Base-by-base conservation (phyloP, 2,113 vertebrate species). In the Nothobranchius kuhntae region DNA sequence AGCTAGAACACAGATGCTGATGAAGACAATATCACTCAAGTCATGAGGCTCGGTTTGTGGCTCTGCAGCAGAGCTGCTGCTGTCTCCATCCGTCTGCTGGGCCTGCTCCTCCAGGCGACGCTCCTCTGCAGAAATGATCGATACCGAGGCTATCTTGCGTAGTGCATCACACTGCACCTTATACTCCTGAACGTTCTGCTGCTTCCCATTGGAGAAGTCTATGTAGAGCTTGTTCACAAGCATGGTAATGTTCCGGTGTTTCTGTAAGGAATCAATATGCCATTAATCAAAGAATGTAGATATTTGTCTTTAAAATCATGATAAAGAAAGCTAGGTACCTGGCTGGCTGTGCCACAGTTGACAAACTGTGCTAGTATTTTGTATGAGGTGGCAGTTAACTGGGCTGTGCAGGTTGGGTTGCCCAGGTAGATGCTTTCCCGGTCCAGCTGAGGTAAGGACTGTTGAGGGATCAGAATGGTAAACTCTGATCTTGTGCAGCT, bases 401-500 rank as follows among this genome's bases (percentile, higher is more conserved):
- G 95, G 11, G 98, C 93, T 0, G 90, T 65, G 58, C 98, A 99
- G 80, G 92, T 90, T 0, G 94, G 95, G 12, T 91, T 93, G 53
- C 98, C 98, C 87, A 99, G 63, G 83, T 98, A 99, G 86, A 99
- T 93, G 65, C 91, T 93, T 6, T 93, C 95, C 13, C 91, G 93
- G 61, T 95, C 95, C 89, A 99, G 86, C 13, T 92, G 94, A 9
- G 95, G 93, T 81, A 99, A 82, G 1, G 94, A 93, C 78, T 93
- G 92, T 47, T 91, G 65, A 0, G 95, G 89, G 77, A 99, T 96
- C 88, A 96, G 91, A 73, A 99, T 98, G 90, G 96, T 95, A 91
- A 99, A 98, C 61, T 99, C 96, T 0, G 94, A 96, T 75, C 98
- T 94, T 42, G 96, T 97, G 87, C 98, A 99, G 93, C 94, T 98